These are phyloP conservation scores for Coreoperca whiteheadi DNA, from an alignment of 2,113 vertebrate genomes.

Conservation along the genomic window DNA sequence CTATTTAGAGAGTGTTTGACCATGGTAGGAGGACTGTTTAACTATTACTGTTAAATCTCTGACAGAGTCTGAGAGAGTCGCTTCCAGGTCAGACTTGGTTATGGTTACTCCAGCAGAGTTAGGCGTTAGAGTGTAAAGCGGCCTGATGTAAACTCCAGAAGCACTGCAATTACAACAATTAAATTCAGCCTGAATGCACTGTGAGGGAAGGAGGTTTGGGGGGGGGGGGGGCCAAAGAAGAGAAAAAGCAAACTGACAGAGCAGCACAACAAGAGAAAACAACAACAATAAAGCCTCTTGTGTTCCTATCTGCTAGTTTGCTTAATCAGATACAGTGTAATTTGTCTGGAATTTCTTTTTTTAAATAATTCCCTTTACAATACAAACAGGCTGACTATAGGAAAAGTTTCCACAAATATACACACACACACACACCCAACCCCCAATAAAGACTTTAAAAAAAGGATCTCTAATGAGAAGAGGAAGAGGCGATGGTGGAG, in stretches of 20 bases:
- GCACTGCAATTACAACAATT: conserved; percentile 76
- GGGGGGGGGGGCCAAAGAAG: not conserved
- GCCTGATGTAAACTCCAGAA: conserved; percentile 55
- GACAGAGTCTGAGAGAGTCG: conserved; percentile 22
- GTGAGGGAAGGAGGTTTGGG: not conserved
- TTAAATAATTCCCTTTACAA: conserved; percentile 82
- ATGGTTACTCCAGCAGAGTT: conserved; percentile 11
- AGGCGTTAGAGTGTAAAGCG: not conserved
- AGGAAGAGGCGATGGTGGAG: conserved; percentile 72
- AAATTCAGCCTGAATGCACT: conserved; percentile 58
- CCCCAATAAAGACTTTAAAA: conserved; percentile 70
- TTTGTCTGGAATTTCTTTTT: conserved; percentile 78
- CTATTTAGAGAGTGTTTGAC: conserved; percentile 65
- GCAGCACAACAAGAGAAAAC: conserved; percentile 66
- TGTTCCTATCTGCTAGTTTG: conserved; percentile 72
- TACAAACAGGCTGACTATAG: conserved; percentile 62
- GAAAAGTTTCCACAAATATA: conserved; percentile 32
- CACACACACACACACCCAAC: not conserved
- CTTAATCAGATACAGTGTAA: conserved; percentile 83
- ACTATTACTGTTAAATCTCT: conserved; percentile 65
- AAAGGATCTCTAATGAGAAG: conserved; percentile 79
- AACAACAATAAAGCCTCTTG: conserved; percentile 74
- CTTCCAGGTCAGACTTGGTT: conserved; percentile 33
- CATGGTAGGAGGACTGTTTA: conserved; percentile 47
- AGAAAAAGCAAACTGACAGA: conserved; percentile 32